Conservation (phyloP, 2,797 vertebrate genomes). For the Scyliorhinus canicula region DNA sequence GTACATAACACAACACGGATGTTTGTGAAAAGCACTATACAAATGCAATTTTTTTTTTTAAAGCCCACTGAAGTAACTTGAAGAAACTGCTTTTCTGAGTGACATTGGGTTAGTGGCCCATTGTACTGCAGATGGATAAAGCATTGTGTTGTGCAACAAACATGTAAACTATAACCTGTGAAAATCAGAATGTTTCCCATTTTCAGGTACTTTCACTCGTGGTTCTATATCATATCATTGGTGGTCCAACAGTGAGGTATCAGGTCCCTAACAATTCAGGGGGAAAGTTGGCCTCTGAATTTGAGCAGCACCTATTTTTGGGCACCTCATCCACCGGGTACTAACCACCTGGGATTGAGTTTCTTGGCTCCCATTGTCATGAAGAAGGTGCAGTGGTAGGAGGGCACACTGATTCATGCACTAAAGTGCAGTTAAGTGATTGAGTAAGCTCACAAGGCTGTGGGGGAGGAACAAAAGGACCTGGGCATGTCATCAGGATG, state of each 20-base stretch:
- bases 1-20: no score
- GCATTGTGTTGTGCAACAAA: background rate
- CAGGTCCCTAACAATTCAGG: background rate
- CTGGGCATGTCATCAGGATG: background rate
- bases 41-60: no score
- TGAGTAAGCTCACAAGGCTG: background rate
- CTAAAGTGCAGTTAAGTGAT: background rate
- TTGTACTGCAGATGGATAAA: background rate
- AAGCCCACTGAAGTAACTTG: background rate
- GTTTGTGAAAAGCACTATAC: no score
- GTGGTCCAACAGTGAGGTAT: background rate
- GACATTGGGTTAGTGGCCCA: background rate
- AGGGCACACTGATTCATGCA: background rate
- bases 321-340: background rate
- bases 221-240: background rate
- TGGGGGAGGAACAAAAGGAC: background rate
- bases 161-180: background rate
- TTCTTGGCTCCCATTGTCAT: background rate
- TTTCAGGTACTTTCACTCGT: background rate
- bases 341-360: background rate
- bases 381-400: background rate
- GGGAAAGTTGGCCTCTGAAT: background rate
- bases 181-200: background rate
- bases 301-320: no score
- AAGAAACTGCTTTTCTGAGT: background rate